Evolutionary conservation across 2,113 vertebrate species (phyloP), one percentile per base, ranked within the genome.

Genomic region (Motacilla tschutschensis): DNA sequence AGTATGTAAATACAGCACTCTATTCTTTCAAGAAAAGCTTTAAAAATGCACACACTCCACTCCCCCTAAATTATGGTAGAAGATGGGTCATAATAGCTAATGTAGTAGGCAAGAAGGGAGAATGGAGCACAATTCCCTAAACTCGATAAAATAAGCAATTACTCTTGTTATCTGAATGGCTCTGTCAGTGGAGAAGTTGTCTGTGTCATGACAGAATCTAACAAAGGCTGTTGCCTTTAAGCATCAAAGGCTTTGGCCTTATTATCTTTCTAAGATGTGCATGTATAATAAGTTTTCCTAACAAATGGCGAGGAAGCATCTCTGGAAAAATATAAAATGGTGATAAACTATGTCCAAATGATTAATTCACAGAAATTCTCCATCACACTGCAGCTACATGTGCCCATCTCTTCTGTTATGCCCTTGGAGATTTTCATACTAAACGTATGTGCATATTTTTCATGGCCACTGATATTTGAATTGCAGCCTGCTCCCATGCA

Each of bases 361-460:
- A 98, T 99, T 98, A 98, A 98, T 97, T 96, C 96, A 95, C 89
- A 63, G 96, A 96, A 97, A 96, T 95, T 96, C 97, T 97, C 96
- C 97, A 94, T 96, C 96, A 96, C 95, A 96, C 96, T 93, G 91
- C 87, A 93, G 95, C 94, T 98, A 98, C 98, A 98, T 98, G 97
- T 98, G 98, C 98, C 98, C 94, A 21, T 98, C 98, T 98, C 96
- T 96, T 97, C 97, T 97, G 96, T 96, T 97, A 97, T 97, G 98
- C 98, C 98, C 98, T 97, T 98, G 97, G 98, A 99, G 98, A 98
- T 98, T 98, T 98, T 97, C 98, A 98, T 98, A 94, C 96, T 98
- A 99, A 99, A 99, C 98, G 96, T 99, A 99, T 99, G 98, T 99
- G 99, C 98, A 99, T 99, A 99, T 99, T 98, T 99, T 98, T 98